phyloP scores from a whole-genome alignment of 2,888 invertebrate species.

The Pharmacophagus antenor region DNA sequence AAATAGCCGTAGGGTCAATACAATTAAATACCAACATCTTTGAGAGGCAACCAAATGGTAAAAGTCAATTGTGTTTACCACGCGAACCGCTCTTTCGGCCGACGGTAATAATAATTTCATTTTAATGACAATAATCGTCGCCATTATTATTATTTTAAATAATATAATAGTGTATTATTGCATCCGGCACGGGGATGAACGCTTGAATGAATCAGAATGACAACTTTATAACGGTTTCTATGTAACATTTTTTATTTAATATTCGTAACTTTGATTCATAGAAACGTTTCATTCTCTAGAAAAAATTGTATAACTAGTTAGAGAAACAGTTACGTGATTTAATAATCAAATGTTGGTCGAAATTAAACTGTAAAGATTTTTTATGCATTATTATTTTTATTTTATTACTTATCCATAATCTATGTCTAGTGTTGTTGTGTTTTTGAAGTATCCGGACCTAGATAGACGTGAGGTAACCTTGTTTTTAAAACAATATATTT shows the following conservation, averaged over 20 bases:
- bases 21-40: constrained; percentile 72
- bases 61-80: constrained; percentile 78
- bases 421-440: too few species aligned
- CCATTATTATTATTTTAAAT: constrained; percentile 67
- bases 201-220: constrained; percentile 74
- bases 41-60: constrained; percentile 72
- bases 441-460: too few species aligned
- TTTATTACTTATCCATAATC: too few species aligned
- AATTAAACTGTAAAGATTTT: too few species aligned
- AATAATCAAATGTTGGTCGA: not conserved
- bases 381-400: too few species aligned
- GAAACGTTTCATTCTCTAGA: constrained; percentile 4
- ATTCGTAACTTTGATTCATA: constrained; percentile 40
- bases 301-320: not conserved
- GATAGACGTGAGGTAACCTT: too few species aligned
- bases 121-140: constrained; percentile 67
- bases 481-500: too few species aligned
- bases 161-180: constrained; percentile 66
- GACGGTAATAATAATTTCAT: constrained; percentile 62
- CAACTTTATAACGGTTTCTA: constrained; percentile 46
- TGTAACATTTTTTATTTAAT: constrained; percentile 36
- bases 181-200: constrained; percentile 68
- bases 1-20: constrained; percentile 69
- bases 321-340: not conserved
- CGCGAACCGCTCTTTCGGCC: constrained; percentile 68